These are phyloP conservation scores for Siderastrea siderea DNA, from an alignment of 92 coral and sea anemone genomes.

Conservation along the genomic window DNA sequence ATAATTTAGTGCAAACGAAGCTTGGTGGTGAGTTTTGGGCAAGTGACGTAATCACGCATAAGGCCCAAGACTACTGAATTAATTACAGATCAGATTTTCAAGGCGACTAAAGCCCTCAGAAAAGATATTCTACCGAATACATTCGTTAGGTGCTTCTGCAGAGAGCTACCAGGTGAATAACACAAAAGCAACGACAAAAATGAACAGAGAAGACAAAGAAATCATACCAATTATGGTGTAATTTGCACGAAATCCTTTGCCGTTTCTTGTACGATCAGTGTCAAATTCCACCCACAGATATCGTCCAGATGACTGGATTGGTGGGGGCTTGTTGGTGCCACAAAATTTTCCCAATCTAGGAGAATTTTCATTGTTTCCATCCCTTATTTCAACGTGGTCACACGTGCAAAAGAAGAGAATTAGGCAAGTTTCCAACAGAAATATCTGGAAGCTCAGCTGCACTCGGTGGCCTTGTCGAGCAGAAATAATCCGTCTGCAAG, in stretches of 20 bases:
- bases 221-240: conserved; percentile 5
- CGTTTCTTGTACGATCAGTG: not conserved
- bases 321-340: not conserved
- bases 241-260: not conserved
- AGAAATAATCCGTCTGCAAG: conserved; percentile 51
- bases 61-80: no score
- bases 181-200: no score
- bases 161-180: no score
- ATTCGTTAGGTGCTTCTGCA: no score
- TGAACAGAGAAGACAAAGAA: no score
- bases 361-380: not conserved
- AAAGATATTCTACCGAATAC: no score
- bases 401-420: not conserved
- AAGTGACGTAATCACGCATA: no score
- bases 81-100: no score
- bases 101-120: no score
- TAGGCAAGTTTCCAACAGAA: not conserved
- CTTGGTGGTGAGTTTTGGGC: no score
- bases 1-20: no score
- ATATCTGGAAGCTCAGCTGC: no score
- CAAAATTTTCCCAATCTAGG: not conserved
- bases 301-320: conserved; percentile 12
- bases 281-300: conserved; percentile 10
- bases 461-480: conserved; percentile 2
- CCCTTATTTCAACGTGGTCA: conserved; percentile 4